phyloP scores from a whole-genome alignment of 2,113 vertebrate genomes.

The Castor canadensis region DNA sequence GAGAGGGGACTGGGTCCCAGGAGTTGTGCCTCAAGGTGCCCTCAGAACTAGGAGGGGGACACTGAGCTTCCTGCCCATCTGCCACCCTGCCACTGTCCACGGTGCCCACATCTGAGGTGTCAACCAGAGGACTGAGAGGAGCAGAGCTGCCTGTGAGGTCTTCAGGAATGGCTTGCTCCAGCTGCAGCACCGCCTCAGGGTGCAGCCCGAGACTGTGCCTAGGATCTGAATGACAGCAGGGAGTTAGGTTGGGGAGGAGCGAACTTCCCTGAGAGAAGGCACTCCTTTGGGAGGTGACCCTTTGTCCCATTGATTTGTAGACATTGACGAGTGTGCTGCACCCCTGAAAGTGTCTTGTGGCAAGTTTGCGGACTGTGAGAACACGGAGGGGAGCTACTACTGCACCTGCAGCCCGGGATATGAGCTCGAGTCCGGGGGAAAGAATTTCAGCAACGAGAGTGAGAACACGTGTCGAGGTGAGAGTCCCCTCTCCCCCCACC shows the following conservation, averaged over 20 bases:
- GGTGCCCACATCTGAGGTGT: neutral
- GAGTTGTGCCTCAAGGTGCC: neutral
- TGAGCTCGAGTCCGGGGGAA: no score
- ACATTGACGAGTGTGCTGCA: slow-evolving; percentile 45
- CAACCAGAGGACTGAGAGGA: neutral
- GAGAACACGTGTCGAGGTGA: no score
- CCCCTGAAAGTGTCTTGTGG: rapidly evolving
- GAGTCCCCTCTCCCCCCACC: rapidly evolving
- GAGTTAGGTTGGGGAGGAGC: no score
- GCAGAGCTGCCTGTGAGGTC: neutral
- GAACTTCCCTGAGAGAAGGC: neutral
- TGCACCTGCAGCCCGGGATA: neutral
- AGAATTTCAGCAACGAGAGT: no score
- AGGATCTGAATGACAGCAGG: no score
- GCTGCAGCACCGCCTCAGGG: neutral
- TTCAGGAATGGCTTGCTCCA: slow-evolving; percentile 36
- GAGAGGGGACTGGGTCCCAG: neutral
- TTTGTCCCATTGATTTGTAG: slow-evolving; percentile 24
- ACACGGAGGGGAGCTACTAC: neutral
- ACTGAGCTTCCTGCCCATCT: neutral
- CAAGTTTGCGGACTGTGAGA: neutral
- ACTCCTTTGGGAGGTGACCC: neutral
- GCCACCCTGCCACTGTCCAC: neutral
- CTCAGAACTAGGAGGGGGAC: neutral
- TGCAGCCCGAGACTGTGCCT: no score